Conservation (phyloP, 2,113 vertebrate species). For the Cygnus buccinator region DNA sequence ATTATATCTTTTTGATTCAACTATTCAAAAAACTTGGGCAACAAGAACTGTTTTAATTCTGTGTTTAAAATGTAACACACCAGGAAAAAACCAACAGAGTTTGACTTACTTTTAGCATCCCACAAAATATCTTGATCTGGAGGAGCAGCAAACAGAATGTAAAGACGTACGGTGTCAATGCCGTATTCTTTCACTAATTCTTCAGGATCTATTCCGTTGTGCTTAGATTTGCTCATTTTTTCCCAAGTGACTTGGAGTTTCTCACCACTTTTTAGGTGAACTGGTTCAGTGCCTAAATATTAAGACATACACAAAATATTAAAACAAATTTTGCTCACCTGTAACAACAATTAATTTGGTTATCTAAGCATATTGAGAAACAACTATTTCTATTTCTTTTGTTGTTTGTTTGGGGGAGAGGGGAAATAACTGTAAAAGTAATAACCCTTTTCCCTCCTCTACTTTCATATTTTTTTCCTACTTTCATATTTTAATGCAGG, state of each 20-base stretch:
- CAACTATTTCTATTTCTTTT: background rate
- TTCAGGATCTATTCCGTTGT: conserved; percentile 92
- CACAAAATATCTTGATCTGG: conserved; percentile 96
- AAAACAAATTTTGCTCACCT: background rate
- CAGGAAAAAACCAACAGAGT: background rate
- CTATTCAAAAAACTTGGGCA: background rate
- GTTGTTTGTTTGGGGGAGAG: background rate
- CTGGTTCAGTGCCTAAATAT: conserved; percentile 79
- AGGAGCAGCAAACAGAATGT: conserved; percentile 89
- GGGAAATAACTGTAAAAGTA: background rate
- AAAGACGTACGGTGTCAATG: conserved; percentile 90
- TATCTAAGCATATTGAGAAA: background rate
- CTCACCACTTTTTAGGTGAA: conserved; percentile 74
- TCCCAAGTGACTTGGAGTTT: conserved; percentile 88
- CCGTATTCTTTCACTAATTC: conserved; percentile 87
- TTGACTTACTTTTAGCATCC: conserved; percentile 90
- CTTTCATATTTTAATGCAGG: background rate
- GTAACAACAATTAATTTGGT: background rate
- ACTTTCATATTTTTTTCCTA: background rate
- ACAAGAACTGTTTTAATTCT: background rate
- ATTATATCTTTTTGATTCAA: background rate
- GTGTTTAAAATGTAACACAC: background rate
- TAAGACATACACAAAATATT: background rate
- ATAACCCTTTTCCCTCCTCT: background rate
- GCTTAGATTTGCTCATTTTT: conserved; percentile 99